Evolutionary conservation across 2,113 vertebrate genomes (phyloP), one percentile per base, ranked within the genome.

Genomic region (Struthio camelus): DNA sequence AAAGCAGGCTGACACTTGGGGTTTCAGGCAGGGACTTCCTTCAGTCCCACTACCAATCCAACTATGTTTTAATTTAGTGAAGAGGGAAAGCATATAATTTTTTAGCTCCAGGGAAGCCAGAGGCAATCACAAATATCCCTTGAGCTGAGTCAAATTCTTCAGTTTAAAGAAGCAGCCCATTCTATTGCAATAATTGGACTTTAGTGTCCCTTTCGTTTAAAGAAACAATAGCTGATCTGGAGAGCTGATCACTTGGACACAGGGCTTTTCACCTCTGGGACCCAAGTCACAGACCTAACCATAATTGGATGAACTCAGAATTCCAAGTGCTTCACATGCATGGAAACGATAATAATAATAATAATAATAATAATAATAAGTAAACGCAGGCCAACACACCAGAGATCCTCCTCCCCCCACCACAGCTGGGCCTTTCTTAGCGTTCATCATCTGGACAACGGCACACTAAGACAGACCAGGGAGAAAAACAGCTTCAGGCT

Each of bases 51-150:
- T 87, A 89, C 97, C 97, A 97, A 94, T 95, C 96, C 85, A 94
- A 97, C 97, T 96, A 97, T 85, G 93, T 96, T 97, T 97, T 97
- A 96, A 97, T 97, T 97, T 95, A 97, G 97, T 97, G 96, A 97
- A 96, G 97, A 97, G 95, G 97, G 96, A 97, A 97, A 97, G 95
- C 95, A 96, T 92, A 95, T 95, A 92, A 96, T 96, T 96, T 96
- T 97, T 98, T 97, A 97, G 97, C 97, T 97, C 64, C 58, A 84
- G 97, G 97, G 97, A 96, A 89, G 97, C 97, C 93, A 95, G 93
- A 97, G 97, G 98, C 96, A 93, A 96, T 97, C 89, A 91, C 94
- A 96, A 96, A 97, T 96, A 97, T 97, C 97, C 97, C 97, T 96
- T 95, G 97, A 98, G 97, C 93, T 87, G 92, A 97, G 93, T 89